Conservation (phyloP, 1,140 invertebrate species). For the Drosophila novamexicana region DNA sequence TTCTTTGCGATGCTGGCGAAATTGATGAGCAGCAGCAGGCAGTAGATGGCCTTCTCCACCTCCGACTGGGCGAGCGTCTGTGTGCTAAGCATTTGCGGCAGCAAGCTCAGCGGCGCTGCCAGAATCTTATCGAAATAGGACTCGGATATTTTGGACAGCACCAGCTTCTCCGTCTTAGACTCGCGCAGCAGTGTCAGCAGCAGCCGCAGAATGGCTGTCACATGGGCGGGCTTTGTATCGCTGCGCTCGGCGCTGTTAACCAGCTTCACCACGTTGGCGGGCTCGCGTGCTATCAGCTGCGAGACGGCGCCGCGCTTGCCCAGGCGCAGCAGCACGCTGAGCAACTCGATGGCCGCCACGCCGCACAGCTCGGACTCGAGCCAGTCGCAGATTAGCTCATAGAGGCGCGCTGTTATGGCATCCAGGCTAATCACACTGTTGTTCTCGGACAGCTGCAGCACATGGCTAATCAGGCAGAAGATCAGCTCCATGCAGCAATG, state of each 20-base stretch:
- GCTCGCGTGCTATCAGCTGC: slow-evolving; percentile 63
- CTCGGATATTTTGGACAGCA: slow-evolving; percentile 74
- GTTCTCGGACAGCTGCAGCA: slow-evolving; percentile 55
- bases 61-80: slow-evolving; percentile 56
- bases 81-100: slow-evolving; percentile 54
- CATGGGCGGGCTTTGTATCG: slow-evolving; percentile 56
- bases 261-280: slow-evolving; percentile 54
- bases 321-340: slow-evolving; percentile 52
- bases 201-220: slow-evolving; percentile 63
- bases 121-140: slow-evolving; percentile 83
- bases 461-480: slow-evolving; percentile 61
- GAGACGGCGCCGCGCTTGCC: slow-evolving; percentile 56
- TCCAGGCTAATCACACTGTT: slow-evolving; percentile 69
- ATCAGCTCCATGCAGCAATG: slow-evolving; percentile 68
- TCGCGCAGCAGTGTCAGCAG: slow-evolving; percentile 62
- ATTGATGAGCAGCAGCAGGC: slow-evolving; percentile 70
- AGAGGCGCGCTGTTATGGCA: slow-evolving; percentile 65
- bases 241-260: slow-evolving; percentile 61
- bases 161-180: slow-evolving; percentile 72
- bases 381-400: slow-evolving; percentile 68
- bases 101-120: slow-evolving; percentile 43
- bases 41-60: slow-evolving; percentile 75
- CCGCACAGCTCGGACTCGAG: slow-evolving; percentile 68
- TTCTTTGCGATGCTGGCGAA: slow-evolving; percentile 80
- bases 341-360: slow-evolving; percentile 63